phyloP scores from a whole-genome alignment of 2,888 invertebrate species.

The Saturnia japonica region DNA sequence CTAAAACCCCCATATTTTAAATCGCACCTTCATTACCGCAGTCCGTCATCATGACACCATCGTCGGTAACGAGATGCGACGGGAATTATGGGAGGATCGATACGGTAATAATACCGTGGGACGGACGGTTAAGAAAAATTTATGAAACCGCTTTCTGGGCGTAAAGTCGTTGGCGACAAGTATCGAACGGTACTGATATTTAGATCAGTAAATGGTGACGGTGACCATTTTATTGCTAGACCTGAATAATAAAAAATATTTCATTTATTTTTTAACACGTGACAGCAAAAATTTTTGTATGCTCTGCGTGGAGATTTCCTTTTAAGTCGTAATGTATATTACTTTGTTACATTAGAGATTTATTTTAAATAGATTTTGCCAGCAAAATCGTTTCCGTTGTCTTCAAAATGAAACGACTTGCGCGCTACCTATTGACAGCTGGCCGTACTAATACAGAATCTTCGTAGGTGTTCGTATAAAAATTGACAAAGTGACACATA shows the following conservation, averaged over 20 bases:
- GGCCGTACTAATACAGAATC: too few species aligned
- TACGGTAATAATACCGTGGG: slow-evolving; percentile 12
- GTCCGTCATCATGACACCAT: slow-evolving; percentile 21
- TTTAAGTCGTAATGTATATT: too few species aligned
- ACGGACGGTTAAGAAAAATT: neutral
- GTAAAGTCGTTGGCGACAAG: neutral
- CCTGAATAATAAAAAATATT: neutral
- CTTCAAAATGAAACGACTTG: too few species aligned
- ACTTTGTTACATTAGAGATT: too few species aligned
- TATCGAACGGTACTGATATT: neutral
- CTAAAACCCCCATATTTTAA: slow-evolving; percentile 30
- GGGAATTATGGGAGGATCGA: slow-evolving; percentile 12
- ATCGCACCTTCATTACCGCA: slow-evolving; percentile 35
- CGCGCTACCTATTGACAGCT: too few species aligned
- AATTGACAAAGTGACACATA: too few species aligned
- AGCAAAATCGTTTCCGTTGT: too few species aligned
- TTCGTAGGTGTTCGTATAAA: too few species aligned
- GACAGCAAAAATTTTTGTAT: too few species aligned
- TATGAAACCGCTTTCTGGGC: neutral
- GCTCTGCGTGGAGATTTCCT: too few species aligned
- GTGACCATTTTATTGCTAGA: neutral
- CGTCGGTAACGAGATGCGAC: slow-evolving; percentile 18
- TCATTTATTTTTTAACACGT: neutral
- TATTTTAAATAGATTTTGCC: too few species aligned
- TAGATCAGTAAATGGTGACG: neutral